Conservation (phyloP, 2,113 vertebrate species). For the Nibea coibor region DNA sequence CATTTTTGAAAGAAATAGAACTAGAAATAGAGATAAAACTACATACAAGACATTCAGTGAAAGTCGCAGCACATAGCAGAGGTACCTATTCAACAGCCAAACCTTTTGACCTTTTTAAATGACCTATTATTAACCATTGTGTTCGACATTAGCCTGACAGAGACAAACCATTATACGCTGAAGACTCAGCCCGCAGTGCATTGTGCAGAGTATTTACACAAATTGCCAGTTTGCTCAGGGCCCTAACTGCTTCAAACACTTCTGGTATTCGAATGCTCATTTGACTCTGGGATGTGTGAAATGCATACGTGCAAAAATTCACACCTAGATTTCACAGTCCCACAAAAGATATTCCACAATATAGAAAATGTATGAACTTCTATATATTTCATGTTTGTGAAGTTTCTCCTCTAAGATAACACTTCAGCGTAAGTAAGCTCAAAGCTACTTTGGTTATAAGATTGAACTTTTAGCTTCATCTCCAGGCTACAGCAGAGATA, state of each 20-base stretch:
- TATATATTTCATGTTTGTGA: not conserved
- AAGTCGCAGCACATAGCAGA: too few relatives aligned
- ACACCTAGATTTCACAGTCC: conserved; percentile 27
- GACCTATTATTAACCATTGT: not conserved
- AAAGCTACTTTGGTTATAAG: conserved; percentile 15
- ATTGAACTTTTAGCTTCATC: conserved; percentile 14
- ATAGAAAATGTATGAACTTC: not conserved
- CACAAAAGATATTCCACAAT: not conserved
- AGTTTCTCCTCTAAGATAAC: not conserved
- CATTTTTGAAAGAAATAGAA: too few relatives aligned
- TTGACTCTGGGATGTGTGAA: conserved; percentile 34
- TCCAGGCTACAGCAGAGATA: not conserved
- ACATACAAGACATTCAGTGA: not conserved
- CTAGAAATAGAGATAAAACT: too few relatives aligned
- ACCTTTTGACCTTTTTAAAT: conserved; percentile 4
- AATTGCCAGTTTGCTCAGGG: conserved; percentile 1
- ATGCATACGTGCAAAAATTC: conserved; percentile 9
- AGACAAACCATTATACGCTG: not conserved
- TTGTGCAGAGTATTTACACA: conserved; percentile 19
- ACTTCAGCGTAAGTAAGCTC: not conserved
- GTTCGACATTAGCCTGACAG: not conserved
- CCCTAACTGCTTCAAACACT: not conserved
- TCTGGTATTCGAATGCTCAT: conserved; percentile 5
- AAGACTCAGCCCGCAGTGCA: not conserved
- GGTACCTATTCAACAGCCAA: not conserved